phyloP scores from a whole-genome alignment of 2,113 vertebrate genomes.

The Equus quagga region DNA sequence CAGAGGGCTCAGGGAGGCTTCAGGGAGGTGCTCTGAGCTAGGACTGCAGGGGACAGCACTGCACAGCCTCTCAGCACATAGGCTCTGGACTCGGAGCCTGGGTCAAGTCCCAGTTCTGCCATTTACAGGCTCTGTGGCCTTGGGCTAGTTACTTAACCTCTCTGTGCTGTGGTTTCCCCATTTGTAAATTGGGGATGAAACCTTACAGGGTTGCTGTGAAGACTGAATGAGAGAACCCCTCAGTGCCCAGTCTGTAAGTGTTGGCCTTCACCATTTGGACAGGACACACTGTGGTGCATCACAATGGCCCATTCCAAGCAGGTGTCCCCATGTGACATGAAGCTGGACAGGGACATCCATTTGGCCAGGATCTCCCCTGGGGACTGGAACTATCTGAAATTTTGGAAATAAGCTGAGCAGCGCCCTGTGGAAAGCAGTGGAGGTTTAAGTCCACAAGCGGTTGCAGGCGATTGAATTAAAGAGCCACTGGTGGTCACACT shows the following conservation, averaged over 20 bases:
- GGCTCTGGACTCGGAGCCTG: not conserved
- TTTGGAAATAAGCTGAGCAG: not conserved
- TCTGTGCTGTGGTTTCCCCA: not conserved
- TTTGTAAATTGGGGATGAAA: not conserved
- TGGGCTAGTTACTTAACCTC: not conserved
- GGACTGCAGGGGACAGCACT: not conserved
- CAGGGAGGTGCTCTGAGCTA: not conserved
- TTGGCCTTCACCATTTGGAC: not conserved
- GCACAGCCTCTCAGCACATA: not conserved
- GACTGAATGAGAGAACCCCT: not conserved
- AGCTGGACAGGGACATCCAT: not conserved
- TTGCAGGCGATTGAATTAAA: not conserved
- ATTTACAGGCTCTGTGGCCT: not conserved
- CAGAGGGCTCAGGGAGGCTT: not conserved
- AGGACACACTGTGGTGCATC: not conserved
- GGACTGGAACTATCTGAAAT: not conserved
- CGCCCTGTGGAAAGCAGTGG: not conserved
- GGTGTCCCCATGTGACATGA: not conserved
- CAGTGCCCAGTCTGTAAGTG: not conserved
- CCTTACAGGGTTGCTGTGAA: not conserved
- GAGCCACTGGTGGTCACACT: not conserved
- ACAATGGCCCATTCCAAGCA: not conserved
- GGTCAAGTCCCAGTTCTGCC: not conserved
- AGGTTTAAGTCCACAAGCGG: not conserved
- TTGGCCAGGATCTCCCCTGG: not conserved